Percentiles rank a stretch among this genome's conserved stretches.
Evolutionary conservation across 2,113 vertebrate genomes (phyloP).

Genomic region (Petaurus breviceps): DNA sequence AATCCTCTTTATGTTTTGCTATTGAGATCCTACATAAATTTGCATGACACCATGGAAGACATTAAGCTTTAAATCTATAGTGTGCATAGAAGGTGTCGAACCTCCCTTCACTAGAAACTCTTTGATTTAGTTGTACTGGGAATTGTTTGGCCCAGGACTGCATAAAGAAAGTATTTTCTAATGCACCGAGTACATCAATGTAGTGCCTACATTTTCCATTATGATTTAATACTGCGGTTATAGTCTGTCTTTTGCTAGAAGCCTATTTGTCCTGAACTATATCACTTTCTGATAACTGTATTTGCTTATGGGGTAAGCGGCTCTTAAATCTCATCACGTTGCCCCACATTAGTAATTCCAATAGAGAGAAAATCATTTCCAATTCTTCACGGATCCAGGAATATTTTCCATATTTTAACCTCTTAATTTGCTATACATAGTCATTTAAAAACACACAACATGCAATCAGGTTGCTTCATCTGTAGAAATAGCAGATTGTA

Average conservation of each 20-base stretch:
- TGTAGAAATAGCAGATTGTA: background rate
- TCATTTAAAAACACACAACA: background rate
- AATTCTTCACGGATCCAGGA: slow-evolving; percentile 26
- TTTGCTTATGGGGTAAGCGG: background rate
- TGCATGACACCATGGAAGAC: background rate
- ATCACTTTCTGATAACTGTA: background rate
- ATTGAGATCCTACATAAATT: slow-evolving; percentile 1
- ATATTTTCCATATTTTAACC: slow-evolving; percentile 25
- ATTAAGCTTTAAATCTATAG: background rate
- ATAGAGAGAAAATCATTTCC: background rate
- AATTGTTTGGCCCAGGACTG: background rate
- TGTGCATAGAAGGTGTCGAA: background rate
- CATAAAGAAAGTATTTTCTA: background rate
- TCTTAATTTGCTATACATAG: slow-evolving; percentile 54
- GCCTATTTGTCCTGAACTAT: slow-evolving; percentile 39
- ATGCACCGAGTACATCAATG: background rate
- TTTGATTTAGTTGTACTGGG: slow-evolving; percentile 33
- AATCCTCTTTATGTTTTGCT: slow-evolving; percentile 24
- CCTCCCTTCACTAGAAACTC: background rate
- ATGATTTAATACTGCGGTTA: slow-evolving; percentile 4
- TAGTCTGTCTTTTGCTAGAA: slow-evolving; percentile 41
- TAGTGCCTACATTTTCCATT: background rate
- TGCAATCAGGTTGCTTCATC: background rate
- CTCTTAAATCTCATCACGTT: slow-evolving; percentile 1
- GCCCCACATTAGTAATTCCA: background rate